These are phyloP conservation scores for Reinhardtius hippoglossoides DNA, from an alignment of 2,113 vertebrate species.

Conservation along the genomic window DNA sequence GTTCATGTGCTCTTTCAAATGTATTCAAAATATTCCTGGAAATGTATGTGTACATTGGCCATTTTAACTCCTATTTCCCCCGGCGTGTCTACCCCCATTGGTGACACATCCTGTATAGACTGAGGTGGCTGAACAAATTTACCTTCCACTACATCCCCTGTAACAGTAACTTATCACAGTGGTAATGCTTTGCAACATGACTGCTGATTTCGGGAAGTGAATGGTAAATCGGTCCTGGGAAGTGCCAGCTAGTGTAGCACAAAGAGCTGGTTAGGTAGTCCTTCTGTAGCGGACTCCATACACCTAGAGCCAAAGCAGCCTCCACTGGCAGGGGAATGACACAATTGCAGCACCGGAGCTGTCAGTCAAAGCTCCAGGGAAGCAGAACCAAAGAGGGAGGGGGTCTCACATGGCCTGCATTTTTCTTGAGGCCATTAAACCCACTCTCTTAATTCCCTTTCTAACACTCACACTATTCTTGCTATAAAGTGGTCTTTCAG, in stretches of 20 bases:
- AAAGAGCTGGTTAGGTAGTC: conserved; percentile 39
- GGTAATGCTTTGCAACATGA: conserved; percentile 12
- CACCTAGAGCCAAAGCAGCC: conserved; percentile 53
- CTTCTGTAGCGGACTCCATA: conserved; percentile 28
- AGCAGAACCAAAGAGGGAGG: conserved; percentile 62
- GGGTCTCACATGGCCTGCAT: conserved; percentile 76
- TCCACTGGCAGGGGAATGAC: conserved; percentile 67
- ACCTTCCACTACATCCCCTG: conserved; percentile 9
- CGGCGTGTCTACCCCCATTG: background rate
- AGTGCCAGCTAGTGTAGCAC: conserved; percentile 29
- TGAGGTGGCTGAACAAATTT: conserved; percentile 8
- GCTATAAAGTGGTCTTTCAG: conserved; percentile 75
- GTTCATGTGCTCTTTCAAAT: background rate
- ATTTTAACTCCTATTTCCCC: background rate
- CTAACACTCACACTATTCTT: conserved; percentile 75
- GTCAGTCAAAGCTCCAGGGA: conserved; percentile 82
- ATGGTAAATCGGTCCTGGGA: conserved; percentile 49
- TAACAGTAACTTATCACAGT: conserved; percentile 36
- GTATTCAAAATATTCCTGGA: background rate
- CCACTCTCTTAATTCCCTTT: conserved; percentile 81
- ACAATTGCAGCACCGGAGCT: conserved; percentile 74
- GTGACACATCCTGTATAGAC: background rate
- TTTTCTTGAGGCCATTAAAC: conserved; percentile 82
- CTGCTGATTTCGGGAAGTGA: conserved; percentile 35
- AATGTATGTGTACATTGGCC: background rate